phyloP scores from a whole-genome alignment of 2,888 invertebrate genomes.

The Drosophila meridiana region DNA sequence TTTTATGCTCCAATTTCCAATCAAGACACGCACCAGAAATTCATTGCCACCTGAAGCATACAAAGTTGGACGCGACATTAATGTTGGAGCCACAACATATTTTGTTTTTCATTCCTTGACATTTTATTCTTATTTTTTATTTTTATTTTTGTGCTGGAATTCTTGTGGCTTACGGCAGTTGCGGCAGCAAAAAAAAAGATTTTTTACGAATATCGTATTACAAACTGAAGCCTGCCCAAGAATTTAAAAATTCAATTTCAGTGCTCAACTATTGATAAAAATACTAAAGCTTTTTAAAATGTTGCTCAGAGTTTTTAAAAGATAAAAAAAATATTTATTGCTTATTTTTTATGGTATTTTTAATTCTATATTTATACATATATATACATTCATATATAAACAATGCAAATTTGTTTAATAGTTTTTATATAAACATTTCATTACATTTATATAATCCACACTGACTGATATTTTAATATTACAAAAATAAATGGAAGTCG shows the following conservation, averaged over 20 bases:
- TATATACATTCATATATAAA: no score
- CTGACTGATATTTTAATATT: no score
- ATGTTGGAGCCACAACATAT: constrained; percentile 28
- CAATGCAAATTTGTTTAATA: no score
- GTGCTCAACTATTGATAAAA: background rate
- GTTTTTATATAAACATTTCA: no score
- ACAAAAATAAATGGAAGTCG: no score
- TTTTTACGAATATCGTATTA: constrained; percentile 10
- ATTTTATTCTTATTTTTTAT: background rate
- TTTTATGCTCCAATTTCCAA: constrained; percentile 79
- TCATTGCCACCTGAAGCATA: constrained; percentile 81
- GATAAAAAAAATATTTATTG: no score
- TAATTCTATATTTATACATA: no score
- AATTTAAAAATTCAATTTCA: background rate
- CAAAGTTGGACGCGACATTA: constrained; percentile 35
- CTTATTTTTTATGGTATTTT: no score
- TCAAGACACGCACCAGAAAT: constrained; percentile 79
- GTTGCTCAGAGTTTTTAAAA: no score
- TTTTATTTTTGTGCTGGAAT: constrained; percentile 11
- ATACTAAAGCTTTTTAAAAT: no score
- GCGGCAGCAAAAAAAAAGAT: background rate
- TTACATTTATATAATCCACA: no score
- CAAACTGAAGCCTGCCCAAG: background rate
- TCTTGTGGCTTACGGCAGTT: constrained; percentile 16
- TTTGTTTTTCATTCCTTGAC: constrained; percentile 6